These are phyloP conservation scores for Parazoanthus darwini DNA, from an alignment of 92 coral and sea anemone genomes.

Conservation along the genomic window DNA sequence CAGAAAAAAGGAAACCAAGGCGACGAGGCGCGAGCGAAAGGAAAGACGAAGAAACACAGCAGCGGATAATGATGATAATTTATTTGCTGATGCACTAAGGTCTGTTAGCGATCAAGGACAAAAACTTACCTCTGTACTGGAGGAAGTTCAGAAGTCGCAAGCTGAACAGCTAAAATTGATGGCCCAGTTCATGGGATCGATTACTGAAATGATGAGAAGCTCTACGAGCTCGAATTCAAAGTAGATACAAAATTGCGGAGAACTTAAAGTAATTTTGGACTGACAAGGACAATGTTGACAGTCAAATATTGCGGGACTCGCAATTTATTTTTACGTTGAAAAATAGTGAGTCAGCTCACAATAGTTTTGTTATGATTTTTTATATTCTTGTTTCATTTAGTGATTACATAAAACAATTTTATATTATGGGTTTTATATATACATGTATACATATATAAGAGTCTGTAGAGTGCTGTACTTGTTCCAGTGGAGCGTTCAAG, in stretches of 20 bases:
- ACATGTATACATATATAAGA: background rate
- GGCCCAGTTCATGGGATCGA: constrained; percentile 10
- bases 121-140: background rate
- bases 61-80: background rate
- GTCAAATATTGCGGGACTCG: background rate
- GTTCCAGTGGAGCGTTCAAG: background rate
- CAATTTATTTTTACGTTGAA: background rate
- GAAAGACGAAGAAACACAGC: background rate
- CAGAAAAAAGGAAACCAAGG: no score
- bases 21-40: no score
- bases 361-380: background rate
- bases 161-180: background rate
- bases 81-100: background rate
- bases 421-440: background rate
- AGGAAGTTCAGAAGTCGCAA: background rate
- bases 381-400: background rate
- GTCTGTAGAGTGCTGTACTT: background rate
- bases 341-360: background rate
- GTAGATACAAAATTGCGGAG: background rate
- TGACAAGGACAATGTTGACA: constrained; percentile 8
- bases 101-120: background rate
- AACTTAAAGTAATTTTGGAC: background rate
- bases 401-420: background rate
- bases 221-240: background rate
- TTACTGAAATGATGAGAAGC: constrained; percentile 5